Percentiles rank a stretch among this genome's conserved stretches.
Evolutionary conservation across 2,888 invertebrate genomes (phyloP).

Genomic region (Pasiphila rectangulata): DNA sequence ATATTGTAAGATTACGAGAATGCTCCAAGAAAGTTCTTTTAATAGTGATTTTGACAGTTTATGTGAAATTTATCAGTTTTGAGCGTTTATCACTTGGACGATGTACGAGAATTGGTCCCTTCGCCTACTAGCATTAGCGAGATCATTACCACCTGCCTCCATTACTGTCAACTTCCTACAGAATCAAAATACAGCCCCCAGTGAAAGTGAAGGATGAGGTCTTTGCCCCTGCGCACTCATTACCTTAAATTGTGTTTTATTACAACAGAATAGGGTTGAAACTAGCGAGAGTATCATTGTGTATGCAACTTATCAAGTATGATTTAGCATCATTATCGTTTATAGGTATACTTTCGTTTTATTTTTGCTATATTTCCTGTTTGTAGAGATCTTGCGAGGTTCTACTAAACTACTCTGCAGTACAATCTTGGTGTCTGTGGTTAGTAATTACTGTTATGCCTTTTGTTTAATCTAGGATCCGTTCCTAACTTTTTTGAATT

Average conservation of each 20-base stretch:
- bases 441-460: no score
- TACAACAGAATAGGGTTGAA: constrained; percentile 25
- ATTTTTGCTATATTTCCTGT: constrained; percentile 20
- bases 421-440: neutral
- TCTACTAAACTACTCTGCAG: neutral
- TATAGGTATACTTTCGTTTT: constrained; percentile 37
- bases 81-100: no score
- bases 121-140: no score
- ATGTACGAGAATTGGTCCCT: no score
- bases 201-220: constrained; percentile 52
- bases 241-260: constrained; percentile 35
- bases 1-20: no score
- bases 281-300: constrained; percentile 30
- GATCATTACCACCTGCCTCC: no score
- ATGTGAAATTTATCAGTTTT: no score
- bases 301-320: constrained; percentile 37
- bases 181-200: constrained; percentile 30
- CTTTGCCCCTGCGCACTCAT: constrained; percentile 39
- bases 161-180: constrained; percentile 17
- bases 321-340: constrained; percentile 40
- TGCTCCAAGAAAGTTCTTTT: no score
- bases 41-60: no score
- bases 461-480: no score
- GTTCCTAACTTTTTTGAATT: no score
- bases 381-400: neutral